A percentile compares a stretch with the other conserved stretches of the same genome.
Evolutionary conservation across 2,113 vertebrate species (phyloP).

Genomic region (Hydrochoerus hydrochaeris): DNA sequence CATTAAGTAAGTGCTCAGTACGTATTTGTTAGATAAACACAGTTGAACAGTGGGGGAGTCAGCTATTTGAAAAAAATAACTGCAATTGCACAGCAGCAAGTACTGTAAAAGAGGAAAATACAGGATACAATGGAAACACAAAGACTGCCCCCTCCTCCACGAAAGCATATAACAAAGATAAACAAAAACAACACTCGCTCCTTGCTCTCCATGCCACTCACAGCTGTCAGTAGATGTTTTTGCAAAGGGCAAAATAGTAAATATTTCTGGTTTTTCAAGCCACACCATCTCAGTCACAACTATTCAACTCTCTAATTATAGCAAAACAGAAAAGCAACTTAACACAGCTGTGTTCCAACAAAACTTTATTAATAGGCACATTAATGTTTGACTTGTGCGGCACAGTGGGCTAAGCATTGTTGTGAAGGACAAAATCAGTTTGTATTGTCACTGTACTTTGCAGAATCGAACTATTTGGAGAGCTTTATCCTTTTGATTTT

Average conservation of each 20-base stretch:
- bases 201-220: not conserved
- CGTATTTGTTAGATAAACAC: conserved; percentile 1
- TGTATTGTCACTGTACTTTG: not conserved
- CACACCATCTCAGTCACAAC: not conserved
- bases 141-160: not conserved
- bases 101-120: not conserved
- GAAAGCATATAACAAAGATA: not conserved
- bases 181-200: not conserved
- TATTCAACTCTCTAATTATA: not conserved
- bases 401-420: not conserved
- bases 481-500: not conserved
- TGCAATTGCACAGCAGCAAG: not conserved
- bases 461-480: not conserved
- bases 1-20: not conserved
- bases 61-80: not conserved
- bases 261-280: conserved; percentile 2
- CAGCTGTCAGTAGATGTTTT: not conserved
- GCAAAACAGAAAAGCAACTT: not conserved
- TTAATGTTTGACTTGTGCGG: not conserved
- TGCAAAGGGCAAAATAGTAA: not conserved
- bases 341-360: not conserved
- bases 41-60: not conserved
- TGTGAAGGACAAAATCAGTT: not conserved
- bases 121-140: not conserved
- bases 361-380: conserved; percentile 14